A percentile compares a stretch with the other conserved stretches of the same genome.
Conservation (phyloP, 2,113 vertebrate species). For the Spea bombifrons region DNA sequence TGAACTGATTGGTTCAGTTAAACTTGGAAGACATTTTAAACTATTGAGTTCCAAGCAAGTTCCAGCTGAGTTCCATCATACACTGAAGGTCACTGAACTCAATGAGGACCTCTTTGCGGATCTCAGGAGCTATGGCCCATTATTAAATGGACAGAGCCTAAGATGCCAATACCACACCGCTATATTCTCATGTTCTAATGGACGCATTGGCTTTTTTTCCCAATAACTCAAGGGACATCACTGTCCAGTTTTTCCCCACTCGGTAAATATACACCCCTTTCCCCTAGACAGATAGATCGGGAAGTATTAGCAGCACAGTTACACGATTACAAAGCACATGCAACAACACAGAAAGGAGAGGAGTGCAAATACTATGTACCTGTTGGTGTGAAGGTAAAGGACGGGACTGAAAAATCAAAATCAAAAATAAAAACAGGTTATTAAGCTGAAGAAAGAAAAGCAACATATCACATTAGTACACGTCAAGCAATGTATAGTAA, state of each 20-base stretch:
- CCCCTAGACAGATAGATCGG: neutral
- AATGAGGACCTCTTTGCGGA: too few relatives aligned
- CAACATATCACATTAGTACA: conserved; percentile 78
- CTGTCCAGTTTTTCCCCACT: neutral
- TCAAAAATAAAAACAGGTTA: conserved; percentile 76
- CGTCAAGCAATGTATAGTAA: conserved; percentile 68
- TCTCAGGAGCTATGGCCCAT: too few relatives aligned
- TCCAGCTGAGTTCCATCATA: too few relatives aligned
- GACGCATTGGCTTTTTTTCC: too few relatives aligned
- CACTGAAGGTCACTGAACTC: too few relatives aligned
- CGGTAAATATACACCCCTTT: neutral
- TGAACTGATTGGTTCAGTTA: too few relatives aligned
- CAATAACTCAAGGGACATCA: too few relatives aligned
- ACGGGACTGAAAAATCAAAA: conserved; percentile 91
- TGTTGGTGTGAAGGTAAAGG: conserved; percentile 99
- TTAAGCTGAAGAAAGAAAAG: conserved; percentile 78
- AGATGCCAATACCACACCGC: too few relatives aligned
- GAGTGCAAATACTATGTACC: conserved; percentile 80
- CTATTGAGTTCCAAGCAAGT: too few relatives aligned
- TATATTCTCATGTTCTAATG: too few relatives aligned
- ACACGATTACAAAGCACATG: conserved; percentile 62
- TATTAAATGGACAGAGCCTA: too few relatives aligned
- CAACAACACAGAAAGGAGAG: conserved; percentile 63
- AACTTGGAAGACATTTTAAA: too few relatives aligned
- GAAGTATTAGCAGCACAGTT: conserved; percentile 17